Percentiles rank a stretch among this genome's conserved stretches.
Conservation (phyloP, 2,797 vertebrate species). For the Cossypha heuglini region DNA sequence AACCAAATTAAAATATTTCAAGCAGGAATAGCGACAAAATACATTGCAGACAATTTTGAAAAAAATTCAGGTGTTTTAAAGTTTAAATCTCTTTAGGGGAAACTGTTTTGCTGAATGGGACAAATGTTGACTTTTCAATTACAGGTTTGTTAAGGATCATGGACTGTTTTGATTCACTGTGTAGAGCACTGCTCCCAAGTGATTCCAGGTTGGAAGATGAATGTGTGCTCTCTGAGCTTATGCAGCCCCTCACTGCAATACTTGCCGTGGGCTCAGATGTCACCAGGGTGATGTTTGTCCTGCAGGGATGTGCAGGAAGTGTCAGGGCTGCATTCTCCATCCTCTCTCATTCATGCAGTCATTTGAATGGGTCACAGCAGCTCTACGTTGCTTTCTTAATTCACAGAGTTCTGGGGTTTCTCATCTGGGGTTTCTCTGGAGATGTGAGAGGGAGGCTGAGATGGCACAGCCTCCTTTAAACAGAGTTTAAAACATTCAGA, state of each 20-base stretch:
- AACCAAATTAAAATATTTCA: not conserved
- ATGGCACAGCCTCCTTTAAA: not conserved
- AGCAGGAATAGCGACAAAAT: not conserved
- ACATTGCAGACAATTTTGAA: not conserved
- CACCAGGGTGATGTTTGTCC: not conserved
- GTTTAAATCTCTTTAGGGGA: slow-evolving; percentile 3
- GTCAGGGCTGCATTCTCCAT: not conserved
- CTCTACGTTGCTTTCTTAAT: not conserved
- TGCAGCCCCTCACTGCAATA: not conserved
- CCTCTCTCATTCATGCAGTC: not conserved
- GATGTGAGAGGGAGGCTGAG: not conserved
- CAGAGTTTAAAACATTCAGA: no score
- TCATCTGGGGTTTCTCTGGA: not conserved
- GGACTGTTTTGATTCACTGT: slow-evolving; percentile 46
- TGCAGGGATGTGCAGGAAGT: not conserved
- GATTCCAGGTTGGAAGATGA: slow-evolving; percentile 32
- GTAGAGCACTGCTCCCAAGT: not conserved
- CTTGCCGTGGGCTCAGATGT: not conserved
- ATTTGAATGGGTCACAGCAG: not conserved
- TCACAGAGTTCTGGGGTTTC: not conserved
- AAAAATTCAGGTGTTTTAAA: not conserved
- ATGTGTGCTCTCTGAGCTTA: not conserved
- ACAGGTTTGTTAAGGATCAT: slow-evolving; percentile 20
- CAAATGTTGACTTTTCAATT: slow-evolving; percentile 44
- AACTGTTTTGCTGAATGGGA: not conserved